A percentile compares a stretch with the other conserved stretches of the same genome.
Evolutionary conservation across 1,140 invertebrate genomes (phyloP).

Genomic region (Papilio dardanus): DNA sequence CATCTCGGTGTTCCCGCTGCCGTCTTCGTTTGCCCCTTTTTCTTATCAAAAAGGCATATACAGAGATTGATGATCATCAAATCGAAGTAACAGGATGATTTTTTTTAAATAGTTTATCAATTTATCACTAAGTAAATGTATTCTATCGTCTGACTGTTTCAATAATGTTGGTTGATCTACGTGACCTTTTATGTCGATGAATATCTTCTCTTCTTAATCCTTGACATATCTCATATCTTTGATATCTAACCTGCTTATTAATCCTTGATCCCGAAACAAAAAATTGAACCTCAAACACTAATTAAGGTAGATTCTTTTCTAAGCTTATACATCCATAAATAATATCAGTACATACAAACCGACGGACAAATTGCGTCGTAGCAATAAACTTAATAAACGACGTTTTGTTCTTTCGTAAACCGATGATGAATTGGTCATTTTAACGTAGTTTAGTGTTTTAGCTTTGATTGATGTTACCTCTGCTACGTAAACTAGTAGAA

Average conservation of each 20-base stretch:
- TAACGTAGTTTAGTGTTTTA: not conserved
- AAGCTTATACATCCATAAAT: not conserved
- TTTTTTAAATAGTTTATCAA: not conserved
- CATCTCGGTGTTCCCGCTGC: no score
- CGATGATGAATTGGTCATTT: conserved; percentile 13
- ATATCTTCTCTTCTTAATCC: conserved; percentile 21
- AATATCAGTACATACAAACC: conserved; percentile 1
- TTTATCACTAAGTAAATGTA: not conserved
- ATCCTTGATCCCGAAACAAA: not conserved
- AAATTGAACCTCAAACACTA: not conserved
- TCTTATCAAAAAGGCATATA: not conserved
- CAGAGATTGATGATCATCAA: not conserved
- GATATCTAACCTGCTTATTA: not conserved
- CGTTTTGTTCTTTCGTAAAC: conserved; percentile 23
- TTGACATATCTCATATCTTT: no score
- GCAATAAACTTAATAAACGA: conserved; percentile 12
- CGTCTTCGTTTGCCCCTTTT: no score
- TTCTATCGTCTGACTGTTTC: not conserved
- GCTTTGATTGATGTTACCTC: conserved; percentile 6
- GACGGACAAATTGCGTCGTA: not conserved
- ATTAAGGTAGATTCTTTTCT: not conserved
- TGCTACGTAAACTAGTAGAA: conserved; percentile 7
- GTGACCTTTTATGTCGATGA: conserved; percentile 22
- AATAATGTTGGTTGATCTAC: not conserved
- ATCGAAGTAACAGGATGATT: not conserved